Evolutionary conservation across 2,888 invertebrate genomes (phyloP).

Genomic region (Melieria crassipennis): DNA sequence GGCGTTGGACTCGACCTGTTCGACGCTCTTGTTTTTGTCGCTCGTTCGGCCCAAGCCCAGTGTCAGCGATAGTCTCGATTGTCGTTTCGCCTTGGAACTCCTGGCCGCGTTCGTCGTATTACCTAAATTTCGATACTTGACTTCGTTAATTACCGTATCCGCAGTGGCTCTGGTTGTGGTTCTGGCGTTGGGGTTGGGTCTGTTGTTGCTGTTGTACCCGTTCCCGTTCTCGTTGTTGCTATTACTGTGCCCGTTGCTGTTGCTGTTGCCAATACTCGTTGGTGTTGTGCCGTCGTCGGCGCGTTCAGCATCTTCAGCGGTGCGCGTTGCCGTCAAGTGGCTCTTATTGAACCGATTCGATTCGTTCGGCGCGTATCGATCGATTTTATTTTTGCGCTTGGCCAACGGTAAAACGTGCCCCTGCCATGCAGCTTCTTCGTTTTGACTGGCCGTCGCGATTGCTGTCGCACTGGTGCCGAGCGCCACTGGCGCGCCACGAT

Average conservation of each 20-base stretch:
- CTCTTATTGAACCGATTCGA: constrained; percentile 18
- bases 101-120: constrained; percentile 34
- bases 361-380: constrained; percentile 22
- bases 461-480: constrained; percentile 6
- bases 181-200: constrained; percentile 23
- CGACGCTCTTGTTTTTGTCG: constrained; percentile 24
- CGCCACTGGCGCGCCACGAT: constrained; percentile 1
- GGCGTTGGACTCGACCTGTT: constrained; percentile 31
- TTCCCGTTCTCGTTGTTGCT: constrained; percentile 26
- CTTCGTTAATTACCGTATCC: constrained; percentile 48
- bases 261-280: constrained; percentile 29
- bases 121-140: constrained; percentile 44
- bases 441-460: constrained; percentile 50
- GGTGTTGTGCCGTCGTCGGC: constrained; percentile 34
- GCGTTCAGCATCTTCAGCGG: constrained; percentile 29
- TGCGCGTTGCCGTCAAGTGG: not conserved
- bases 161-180: constrained; percentile 31
- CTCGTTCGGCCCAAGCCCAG: constrained; percentile 39
- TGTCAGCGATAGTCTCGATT: constrained; percentile 52
- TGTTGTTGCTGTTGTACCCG: constrained; percentile 26
- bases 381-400: constrained; percentile 35
- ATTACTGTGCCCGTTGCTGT: constrained; percentile 25
- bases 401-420: constrained; percentile 43
- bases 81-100: constrained; percentile 48
- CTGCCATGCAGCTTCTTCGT: constrained; percentile 54